Conservation (phyloP, 1,140 invertebrate species). For the Heliothis subflexa region DNA sequence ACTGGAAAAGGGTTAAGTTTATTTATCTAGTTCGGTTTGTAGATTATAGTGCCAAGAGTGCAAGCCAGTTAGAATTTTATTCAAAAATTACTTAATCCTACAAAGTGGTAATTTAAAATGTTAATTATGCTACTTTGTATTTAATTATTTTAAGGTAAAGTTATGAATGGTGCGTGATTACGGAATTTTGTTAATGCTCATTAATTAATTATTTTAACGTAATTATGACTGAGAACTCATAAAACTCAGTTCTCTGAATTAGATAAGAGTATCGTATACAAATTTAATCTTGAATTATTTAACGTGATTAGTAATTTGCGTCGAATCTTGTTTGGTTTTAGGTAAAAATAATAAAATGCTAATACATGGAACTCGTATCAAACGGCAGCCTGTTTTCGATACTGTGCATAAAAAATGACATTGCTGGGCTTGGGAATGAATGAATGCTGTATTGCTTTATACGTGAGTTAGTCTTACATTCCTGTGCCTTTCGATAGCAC, state of each 20-base stretch:
- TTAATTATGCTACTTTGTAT: too few relatives aligned
- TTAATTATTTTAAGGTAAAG: too few relatives aligned
- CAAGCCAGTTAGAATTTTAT: too few relatives aligned
- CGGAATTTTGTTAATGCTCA: background rate
- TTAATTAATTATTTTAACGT: constrained; percentile 2
- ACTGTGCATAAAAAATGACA: constrained; percentile 30
- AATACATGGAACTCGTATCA: constrained; percentile 28
- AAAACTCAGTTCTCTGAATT: constrained; percentile 6
- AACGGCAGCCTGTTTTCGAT: constrained; percentile 23
- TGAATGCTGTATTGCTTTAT: constrained; percentile 45
- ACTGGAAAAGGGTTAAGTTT: background rate
- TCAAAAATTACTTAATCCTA: too few relatives aligned
- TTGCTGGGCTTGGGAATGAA: constrained; percentile 16
- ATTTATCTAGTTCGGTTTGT: background rate
- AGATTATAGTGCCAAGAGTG: background rate
- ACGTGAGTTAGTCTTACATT: constrained; percentile 27
- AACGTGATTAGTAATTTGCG: constrained; percentile 17
- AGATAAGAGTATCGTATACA: constrained; percentile 24
- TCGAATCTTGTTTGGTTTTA: background rate
- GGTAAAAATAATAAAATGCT: constrained; percentile 38
- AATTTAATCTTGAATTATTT: constrained; percentile 45
- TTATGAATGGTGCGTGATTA: background rate
- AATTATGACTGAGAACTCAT: constrained; percentile 10
- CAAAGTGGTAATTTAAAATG: too few relatives aligned
- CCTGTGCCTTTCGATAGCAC: constrained; percentile 5